phyloP scores from a whole-genome alignment of 2,888 invertebrate genomes.

The Agrotis ipsilon region DNA sequence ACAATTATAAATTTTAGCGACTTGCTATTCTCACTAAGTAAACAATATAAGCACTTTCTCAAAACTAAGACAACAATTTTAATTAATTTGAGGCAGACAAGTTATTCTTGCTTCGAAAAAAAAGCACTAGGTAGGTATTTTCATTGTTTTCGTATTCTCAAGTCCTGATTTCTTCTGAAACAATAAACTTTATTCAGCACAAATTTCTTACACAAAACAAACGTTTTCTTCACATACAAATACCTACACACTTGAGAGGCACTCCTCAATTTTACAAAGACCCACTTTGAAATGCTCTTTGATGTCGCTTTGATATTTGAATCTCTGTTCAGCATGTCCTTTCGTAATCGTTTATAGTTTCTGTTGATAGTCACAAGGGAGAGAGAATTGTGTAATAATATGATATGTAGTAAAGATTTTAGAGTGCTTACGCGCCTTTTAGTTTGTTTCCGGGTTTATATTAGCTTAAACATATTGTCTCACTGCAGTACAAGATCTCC shows the following conservation, averaged over 20 bases:
- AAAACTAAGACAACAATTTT: conserved; percentile 7
- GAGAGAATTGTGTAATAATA: conserved; percentile 15
- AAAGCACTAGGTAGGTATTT: neutral
- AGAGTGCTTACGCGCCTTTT: too few relatives aligned
- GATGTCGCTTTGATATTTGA: conserved; percentile 74
- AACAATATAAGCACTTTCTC: conserved; percentile 30
- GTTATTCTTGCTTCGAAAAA: neutral
- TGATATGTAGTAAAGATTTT: neutral
- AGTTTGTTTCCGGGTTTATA: neutral
- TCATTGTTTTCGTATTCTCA: conserved; percentile 21
- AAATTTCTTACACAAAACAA: conserved; percentile 25
- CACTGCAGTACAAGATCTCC: neutral
- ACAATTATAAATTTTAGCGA: conserved; percentile 7
- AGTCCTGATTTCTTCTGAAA: conserved; percentile 23
- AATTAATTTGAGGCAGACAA: neutral
- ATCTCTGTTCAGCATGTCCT: conserved; percentile 50
- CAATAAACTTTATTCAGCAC: conserved; percentile 23
- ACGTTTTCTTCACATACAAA: conserved; percentile 15
- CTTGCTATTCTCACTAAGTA: conserved; percentile 18
- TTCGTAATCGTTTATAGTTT: conserved; percentile 56
- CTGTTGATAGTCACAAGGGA: conserved; percentile 18
- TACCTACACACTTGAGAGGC: conserved; percentile 12
- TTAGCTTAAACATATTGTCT: neutral
- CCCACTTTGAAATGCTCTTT: conserved; percentile 40
- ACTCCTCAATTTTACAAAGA: conserved; percentile 32